Base-by-base conservation (phyloP, 1,140 invertebrate species). In the Drosophila athabasca region DNA sequence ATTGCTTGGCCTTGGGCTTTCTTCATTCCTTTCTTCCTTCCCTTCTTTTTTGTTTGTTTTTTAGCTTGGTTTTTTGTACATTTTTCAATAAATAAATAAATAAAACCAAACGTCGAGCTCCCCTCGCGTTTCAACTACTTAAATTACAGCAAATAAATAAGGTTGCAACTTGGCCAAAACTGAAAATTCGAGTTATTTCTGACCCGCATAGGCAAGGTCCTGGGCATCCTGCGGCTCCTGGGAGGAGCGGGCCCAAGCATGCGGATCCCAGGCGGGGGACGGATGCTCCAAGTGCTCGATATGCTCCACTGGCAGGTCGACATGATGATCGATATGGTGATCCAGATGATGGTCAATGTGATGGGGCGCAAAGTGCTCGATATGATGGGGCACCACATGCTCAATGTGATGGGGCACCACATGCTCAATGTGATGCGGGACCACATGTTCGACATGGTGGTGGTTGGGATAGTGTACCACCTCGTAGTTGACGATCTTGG, bases 381-480 rank as follows among this genome's bases (percentile, higher is more conserved):
- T 93, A 73, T 93, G 93, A 53, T 93, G 94, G 0, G 82, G 82
- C 15, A 85, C 83, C 35, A 90, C 75, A 39, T 91, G 90, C 24
- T 91, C 87, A 8, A 88, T 80, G 31, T 91, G 90, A 13, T 91
- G 85, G 2, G 88, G 82, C 15, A 89, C 89, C 9, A 90, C 71
- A 55, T 91, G 90, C 62, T 91, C 95, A 68, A 95, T 80, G 45
- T 91, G 82, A 26, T 90, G 85, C 1, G 82, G 82, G n/a, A 83
- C 87, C 41, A 89, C 76, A 59, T 91, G 90, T 3, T 91, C 95
- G 59, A 95, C 79, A 15, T 90, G 80, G 66, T 96, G 95, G 17
- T 90, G 80, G 65, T 96, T 95, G n/a, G 96, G 96, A 79, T 96
- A 96, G 90, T 96, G 96, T 31, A 96, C 94, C 15, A 96, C 95